A percentile compares a stretch with the other conserved stretches of the same genome.
Conservation (phyloP, 2,113 vertebrate species). For the Coreoperca whiteheadi region DNA sequence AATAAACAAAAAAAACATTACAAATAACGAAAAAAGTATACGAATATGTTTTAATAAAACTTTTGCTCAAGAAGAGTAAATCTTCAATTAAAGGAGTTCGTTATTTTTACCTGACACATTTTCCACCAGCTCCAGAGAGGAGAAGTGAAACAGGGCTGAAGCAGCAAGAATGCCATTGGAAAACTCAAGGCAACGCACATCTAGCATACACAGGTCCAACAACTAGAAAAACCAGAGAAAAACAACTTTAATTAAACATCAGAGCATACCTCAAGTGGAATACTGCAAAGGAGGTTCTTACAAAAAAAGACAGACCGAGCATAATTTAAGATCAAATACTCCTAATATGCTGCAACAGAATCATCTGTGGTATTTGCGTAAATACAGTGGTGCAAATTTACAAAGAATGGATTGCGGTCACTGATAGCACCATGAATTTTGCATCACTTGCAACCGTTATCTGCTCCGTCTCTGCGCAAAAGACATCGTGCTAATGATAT, state of each 20-base stretch:
- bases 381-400: no score
- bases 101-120: slow-evolving; percentile 90
- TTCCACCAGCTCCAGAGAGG: slow-evolving; percentile 91
- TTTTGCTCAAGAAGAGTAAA: not conserved
- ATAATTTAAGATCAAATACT: not conserved
- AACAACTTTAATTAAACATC: not conserved
- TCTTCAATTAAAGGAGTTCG: not conserved
- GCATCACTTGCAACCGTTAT: no score
- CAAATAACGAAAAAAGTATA: not conserved
- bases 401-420: no score
- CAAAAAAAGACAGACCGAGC: not conserved
- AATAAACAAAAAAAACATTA: not conserved
- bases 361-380: not conserved
- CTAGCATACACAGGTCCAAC: slow-evolving; percentile 93
- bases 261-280: not conserved
- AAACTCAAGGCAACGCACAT: slow-evolving; percentile 91
- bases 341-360: not conserved
- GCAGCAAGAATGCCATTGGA: slow-evolving; percentile 92
- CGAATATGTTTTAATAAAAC: not conserved
- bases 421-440: no score
- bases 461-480: no score
- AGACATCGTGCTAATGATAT: no score
- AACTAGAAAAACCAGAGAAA: slow-evolving; percentile 79
- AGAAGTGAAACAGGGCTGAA: slow-evolving; percentile 96
- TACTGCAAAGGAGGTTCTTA: not conserved